Evolutionary conservation across 2,888 invertebrate species (phyloP), one percentile per base, ranked within the genome.

Genomic region (Clitarchus hookeri): DNA sequence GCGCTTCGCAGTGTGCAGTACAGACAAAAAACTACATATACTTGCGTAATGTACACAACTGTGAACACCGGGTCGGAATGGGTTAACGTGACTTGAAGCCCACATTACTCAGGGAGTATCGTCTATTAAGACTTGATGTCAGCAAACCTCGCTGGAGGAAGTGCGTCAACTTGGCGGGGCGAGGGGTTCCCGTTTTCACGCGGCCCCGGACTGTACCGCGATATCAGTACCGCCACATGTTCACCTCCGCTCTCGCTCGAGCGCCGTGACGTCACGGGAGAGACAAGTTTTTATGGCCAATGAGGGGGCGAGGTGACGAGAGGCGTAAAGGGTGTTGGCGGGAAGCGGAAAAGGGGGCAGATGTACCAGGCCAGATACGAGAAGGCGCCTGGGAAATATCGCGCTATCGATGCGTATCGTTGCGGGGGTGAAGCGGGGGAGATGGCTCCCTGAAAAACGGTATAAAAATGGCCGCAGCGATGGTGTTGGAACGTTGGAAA

Each of bases 211-310:
- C n/a, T 65, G n/a, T 65, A 65, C 65, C 65, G 65, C 65, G 65
- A 65, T 65, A 65, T 65, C 65, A 65, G 65, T 0, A n/a, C 23
- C n/a, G 65, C 6, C 65, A 65, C 65, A 65, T 65, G 6, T 65
- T 65, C 65, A 65, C 65, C 65, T 53, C n/a, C 23, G 23, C 23
- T 19, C 23, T 23, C 65, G 65, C 65, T 23, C 65, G 65, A 11
- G n/a, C 65, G 65, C 65, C 1, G 16, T 65, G 65, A 65, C 65
- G 65, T 65, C 65, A 65, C 65, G 13, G 65, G 65, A 65, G 65
- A n/a, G 65, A 65, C 65, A 65, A n/a, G 65, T 19, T 65, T 65
- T 65, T 65, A 65, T 19, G 65, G 65, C 65, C 65, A 65, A 65
- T 65, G 65, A 65, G 65, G 11, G n/a, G 65, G 65, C 65, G 19